Evolutionary conservation across 2,113 vertebrate species (phyloP), one percentile per base, ranked within the genome.

Genomic region (Morphnarchus princeps): DNA sequence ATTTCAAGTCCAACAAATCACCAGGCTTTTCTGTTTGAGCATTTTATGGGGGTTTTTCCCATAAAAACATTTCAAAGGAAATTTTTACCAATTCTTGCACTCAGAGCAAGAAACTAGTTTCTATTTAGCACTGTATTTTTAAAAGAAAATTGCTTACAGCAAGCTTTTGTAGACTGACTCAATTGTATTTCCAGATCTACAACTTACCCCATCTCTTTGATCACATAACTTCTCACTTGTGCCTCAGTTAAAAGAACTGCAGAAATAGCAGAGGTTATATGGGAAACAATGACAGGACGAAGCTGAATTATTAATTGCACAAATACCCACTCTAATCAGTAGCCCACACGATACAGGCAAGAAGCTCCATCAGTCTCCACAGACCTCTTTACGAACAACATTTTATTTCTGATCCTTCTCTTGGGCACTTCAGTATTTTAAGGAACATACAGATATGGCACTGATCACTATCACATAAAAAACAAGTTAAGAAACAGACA

Each of bases 51-150:
- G 13, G 19, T 38, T 38, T 76, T 76, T 86, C 36, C 28, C n/a
- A 24, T 67, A 87, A 73, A 24, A 89, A 45, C 36, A 70, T 78
- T 79, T 81, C 50, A 82, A 76, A 89, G 54, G 61, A 88, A 79
- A 77, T 54, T 65, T 79, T 82, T 73, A 88, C 54, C 74, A 80
- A n/a, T 76, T 54, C n/a, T 55, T 72, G 45, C 36, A 54, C 34
- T 78, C 40, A 26, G 43, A 73, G 45, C 24, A 77, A 87, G 40
- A 92, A 69, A 70, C 6, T 28, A 47, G 36, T 55, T 93, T 71
- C 47, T 87, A 4, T 3, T 20, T 7, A 65, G 40, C 5, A 61
- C 4, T 0, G 0, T 13, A 52, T 43, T 69, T 84, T 45, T 38
- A 70, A 63, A 69, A 79, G 34, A 80, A 89, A 93, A 62, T n/a